Evolutionary conservation across 1,140 invertebrate genomes (phyloP).

Genomic region (Episyrphus balteatus): DNA sequence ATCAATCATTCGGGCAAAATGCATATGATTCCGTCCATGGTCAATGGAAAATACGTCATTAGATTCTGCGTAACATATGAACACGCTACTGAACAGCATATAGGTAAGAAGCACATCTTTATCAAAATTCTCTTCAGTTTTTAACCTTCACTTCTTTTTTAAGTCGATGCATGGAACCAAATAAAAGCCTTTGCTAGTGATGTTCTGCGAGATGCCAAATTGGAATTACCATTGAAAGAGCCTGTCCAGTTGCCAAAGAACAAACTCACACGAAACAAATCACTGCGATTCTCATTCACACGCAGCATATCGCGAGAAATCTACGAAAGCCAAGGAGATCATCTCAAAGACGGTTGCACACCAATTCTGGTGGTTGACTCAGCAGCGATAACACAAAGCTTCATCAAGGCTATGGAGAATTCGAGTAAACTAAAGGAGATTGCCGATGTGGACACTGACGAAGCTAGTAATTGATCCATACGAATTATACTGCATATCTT

Average conservation of each 20-base stretch:
- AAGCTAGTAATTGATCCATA: conserved; percentile 25
- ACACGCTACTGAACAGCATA: conserved; percentile 63
- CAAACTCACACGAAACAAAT: conserved; percentile 44
- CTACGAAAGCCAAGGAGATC: conserved; percentile 48
- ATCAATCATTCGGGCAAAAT: conserved; percentile 82
- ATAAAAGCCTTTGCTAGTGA: conserved; percentile 59
- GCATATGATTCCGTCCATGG: conserved; percentile 79
- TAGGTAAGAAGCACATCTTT: conserved; percentile 37
- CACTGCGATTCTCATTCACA: conserved; percentile 53
- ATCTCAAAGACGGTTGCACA: conserved; percentile 53
- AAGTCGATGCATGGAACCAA: conserved; percentile 59
- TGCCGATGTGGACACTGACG: conserved; percentile 30
- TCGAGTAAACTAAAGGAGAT: conserved; percentile 25
- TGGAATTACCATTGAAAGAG: conserved; percentile 25
- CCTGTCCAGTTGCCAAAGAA: conserved; percentile 30
- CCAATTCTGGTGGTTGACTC: conserved; percentile 47
- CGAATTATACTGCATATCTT: background rate
- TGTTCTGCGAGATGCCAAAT: conserved; percentile 40
- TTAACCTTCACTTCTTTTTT: background rate
- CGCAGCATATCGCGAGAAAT: conserved; percentile 52
- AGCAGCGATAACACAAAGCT: conserved; percentile 22
- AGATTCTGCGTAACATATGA: conserved; percentile 77
- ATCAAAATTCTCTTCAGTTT: background rate
- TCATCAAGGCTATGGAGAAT: conserved; percentile 19
- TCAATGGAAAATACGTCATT: conserved; percentile 67